A percentile compares a stretch with the other conserved stretches of the same genome.
These are phyloP conservation scores for Thripadectes ignobilis DNA, from an alignment of 2,797 vertebrate species.

Conservation along the genomic window DNA sequence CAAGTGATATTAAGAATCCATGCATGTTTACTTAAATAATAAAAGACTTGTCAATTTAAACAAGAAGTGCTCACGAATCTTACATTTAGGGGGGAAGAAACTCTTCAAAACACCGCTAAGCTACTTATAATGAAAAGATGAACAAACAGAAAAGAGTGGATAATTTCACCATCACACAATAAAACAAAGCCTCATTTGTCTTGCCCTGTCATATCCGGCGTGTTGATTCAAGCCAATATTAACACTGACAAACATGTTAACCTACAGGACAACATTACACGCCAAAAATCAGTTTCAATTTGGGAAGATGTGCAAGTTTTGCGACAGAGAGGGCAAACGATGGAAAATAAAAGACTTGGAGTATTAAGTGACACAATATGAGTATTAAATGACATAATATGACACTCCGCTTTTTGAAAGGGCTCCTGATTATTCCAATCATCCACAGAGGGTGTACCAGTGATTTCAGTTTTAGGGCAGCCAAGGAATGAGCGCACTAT, in stretches of 20 bases:
- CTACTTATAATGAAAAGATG: constrained; percentile 69
- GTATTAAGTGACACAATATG: not conserved
- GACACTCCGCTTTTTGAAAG: not conserved
- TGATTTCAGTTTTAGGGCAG: not conserved
- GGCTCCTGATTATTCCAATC: not conserved
- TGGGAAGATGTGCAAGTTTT: not conserved
- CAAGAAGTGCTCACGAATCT: constrained; percentile 51
- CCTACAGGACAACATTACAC: not conserved
- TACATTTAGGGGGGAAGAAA: not conserved
- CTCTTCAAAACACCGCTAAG: constrained; percentile 64
- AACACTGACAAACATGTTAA: constrained; percentile 41
- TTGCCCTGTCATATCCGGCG: constrained; percentile 38
- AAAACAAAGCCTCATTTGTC: constrained; percentile 63
- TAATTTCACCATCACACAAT: constrained; percentile 24
- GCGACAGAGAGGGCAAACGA: not conserved
- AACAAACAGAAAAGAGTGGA: constrained; percentile 14
- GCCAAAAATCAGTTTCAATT: constrained; percentile 7
- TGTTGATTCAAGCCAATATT: constrained; percentile 35
- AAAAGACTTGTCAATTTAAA: constrained; percentile 71
- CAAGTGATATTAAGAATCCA: constrained; percentile 71
- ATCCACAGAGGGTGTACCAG: not conserved
- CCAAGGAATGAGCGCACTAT: not conserved
- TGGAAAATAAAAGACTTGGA: not conserved
- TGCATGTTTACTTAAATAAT: constrained; percentile 75
- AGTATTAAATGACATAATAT: not conserved